Base-by-base conservation (phyloP, 2,797 vertebrate genomes). In the Chrysocyon brachyurus region DNA sequence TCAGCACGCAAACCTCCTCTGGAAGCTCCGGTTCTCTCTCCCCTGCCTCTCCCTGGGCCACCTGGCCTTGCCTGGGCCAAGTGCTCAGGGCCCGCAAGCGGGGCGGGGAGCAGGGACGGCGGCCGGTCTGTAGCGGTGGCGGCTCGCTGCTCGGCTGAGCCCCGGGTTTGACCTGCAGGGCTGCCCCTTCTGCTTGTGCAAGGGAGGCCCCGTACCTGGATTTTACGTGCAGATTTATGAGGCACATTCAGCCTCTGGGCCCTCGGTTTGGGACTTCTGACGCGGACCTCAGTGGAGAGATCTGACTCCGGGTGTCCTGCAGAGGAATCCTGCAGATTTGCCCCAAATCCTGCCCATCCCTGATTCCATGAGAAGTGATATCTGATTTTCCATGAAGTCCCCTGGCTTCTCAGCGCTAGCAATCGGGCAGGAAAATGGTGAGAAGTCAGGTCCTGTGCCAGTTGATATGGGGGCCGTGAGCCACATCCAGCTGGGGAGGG, bases 271-370 rank as follows among this genome's bases (percentile, higher is more conserved):
- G n/a, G 49, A 33, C 19, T 26, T n/a, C 57, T 46, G 49, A 16
- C 15, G n/a, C 16, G 49, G 19, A 12, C 1, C 28, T 0, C 0
- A 3, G 21, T 16, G 17, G 40, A 31, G 40, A 49, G 2, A 12
- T 26, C 46, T 8, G 22, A 24, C 56, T 66, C 54, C 24, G 33
- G 22, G 64, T 52, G 31, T 28, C 52, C 54, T 31, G 73, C 36
- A 33, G 16, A 21, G 1, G 63, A 52, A 14, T 16, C 31, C 33
- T 49, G 12, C 40, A 33, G 22, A 22, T 93, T 49, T 46, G 78
- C 73, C 52, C 46, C 19, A 26, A 24, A 59, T 14, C 2, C n/a
- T 14, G 6, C 24, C 7, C 10, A 24, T 81, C 28, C 40, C 79
- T 40, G 64, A 73, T 24, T 61, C 2, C 1, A 12, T 40, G n/a